Conservation (phyloP, 2,888 invertebrate species). For the Tanaodytes sp. region DNA sequence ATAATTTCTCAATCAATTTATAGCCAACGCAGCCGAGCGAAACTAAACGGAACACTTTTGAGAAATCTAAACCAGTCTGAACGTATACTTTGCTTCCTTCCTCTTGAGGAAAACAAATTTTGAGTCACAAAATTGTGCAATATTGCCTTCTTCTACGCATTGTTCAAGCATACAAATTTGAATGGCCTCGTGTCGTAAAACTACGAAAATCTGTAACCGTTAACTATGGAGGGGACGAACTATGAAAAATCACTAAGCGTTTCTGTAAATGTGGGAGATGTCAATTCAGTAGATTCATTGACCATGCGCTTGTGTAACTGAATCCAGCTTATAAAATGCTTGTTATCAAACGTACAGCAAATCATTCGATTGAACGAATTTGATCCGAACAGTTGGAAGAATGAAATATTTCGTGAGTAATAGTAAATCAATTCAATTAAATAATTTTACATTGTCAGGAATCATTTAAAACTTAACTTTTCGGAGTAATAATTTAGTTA, state of each 20-base stretch:
- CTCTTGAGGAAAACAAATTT: conserved; percentile 22
- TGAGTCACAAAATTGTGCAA: conserved; percentile 22
- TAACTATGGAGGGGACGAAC: conserved; percentile 21
- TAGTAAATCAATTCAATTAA: neutral
- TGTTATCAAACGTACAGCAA: conserved; percentile 29
- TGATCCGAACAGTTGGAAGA: neutral
- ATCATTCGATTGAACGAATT: conserved; percentile 34
- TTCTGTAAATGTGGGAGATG: conserved; percentile 28
- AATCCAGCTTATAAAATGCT: conserved; percentile 38
- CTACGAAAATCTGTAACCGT: conserved; percentile 28
- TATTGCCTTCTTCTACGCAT: conserved; percentile 17
- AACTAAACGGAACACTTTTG: too few species aligned
- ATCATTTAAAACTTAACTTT: neutral
- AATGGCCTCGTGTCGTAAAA: conserved; percentile 28
- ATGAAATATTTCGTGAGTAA: conserved; percentile 48
- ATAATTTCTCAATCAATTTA: conserved; percentile 36
- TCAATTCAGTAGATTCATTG: conserved; percentile 25
- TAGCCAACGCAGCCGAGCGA: conserved; percentile 31
- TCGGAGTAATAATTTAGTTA: neutral
- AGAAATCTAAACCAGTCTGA: too few species aligned
- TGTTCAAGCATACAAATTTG: conserved; percentile 32
- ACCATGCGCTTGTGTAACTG: conserved; percentile 19
- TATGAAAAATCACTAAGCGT: conserved; percentile 30
- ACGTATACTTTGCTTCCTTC: too few species aligned
- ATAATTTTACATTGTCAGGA: neutral